A percentile compares a stretch with the other conserved stretches of the same genome.
phyloP scores from a whole-genome alignment of 1,140 invertebrate genomes.

The Drosophila cardini region DNA sequence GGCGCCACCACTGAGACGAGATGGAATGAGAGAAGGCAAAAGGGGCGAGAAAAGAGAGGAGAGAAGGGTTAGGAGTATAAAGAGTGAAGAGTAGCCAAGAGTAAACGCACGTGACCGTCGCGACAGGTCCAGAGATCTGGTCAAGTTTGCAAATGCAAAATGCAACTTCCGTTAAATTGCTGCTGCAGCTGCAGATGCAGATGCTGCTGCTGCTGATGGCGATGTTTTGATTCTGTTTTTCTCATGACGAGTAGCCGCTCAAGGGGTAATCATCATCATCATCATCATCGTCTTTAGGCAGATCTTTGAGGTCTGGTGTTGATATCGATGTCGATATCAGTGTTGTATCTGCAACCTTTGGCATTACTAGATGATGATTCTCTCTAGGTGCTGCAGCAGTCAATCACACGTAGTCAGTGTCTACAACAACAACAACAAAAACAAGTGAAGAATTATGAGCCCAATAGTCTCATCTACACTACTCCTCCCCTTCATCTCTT shows the following conservation, averaged over 20 bases:
- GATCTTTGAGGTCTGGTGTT: conserved; percentile 3
- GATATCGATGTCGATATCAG: conserved; percentile 4
- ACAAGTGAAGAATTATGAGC: conserved; percentile 34
- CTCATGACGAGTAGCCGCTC: conserved; percentile 41
- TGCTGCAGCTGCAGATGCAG: conserved; percentile 29
- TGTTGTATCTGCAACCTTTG: conserved; percentile 40
- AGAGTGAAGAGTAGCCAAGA: not conserved
- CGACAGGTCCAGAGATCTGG: conserved; percentile 45
- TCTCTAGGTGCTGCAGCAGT: conserved; percentile 40
- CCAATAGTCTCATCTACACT: not conserved
- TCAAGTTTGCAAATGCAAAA: conserved; percentile 80
- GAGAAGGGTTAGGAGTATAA: not conserved
- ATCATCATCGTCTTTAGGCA: not conserved
- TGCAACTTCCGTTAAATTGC: conserved; percentile 78
- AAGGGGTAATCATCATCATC: conserved; percentile 14
- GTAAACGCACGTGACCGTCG: conserved; percentile 33
- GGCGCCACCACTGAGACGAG: conserved; percentile 56
- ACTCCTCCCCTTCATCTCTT: not conserved
- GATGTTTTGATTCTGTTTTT: not conserved
- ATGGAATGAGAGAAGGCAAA: conserved; percentile 18
- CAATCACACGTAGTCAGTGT: conserved; percentile 69
- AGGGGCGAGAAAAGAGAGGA: too few species aligned
- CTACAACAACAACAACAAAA: conserved; percentile 10
- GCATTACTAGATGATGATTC: not conserved
- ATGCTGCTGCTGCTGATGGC: conserved; percentile 27